Evolutionary conservation across 37 sponge, comb jelly and placozoan species (phyloP).

Genomic region (Cliona cf. orientalis): DNA sequence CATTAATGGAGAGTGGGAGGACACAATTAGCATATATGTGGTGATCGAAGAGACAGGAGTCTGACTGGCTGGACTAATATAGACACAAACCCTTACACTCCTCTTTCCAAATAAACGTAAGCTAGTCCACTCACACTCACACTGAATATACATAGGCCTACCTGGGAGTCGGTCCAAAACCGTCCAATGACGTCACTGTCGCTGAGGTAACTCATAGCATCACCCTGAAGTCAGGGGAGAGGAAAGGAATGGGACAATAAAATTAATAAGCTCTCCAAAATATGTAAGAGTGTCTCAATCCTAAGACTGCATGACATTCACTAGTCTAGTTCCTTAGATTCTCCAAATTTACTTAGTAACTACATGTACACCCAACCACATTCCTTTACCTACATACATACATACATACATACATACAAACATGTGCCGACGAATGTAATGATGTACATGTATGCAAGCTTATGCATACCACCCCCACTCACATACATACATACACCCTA

Average conservation of each 20-base stretch:
- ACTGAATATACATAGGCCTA: too few relatives aligned
- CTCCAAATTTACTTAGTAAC: background rate
- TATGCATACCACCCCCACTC: too few relatives aligned
- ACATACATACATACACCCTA: too few relatives aligned
- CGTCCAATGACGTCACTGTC: constrained; percentile 41
- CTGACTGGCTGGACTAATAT: too few relatives aligned
- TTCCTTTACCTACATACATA: constrained; percentile 15
- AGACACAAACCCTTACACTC: too few relatives aligned
- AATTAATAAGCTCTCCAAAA: too few relatives aligned
- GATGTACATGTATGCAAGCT: constrained; percentile 14
- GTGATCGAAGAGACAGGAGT: too few relatives aligned
- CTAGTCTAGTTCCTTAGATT: background rate
- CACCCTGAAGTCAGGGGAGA: constrained; percentile 11
- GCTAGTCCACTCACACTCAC: too few relatives aligned
- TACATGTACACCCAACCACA: constrained; percentile 8
- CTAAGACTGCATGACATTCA: background rate
- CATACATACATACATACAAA: background rate
- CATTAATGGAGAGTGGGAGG: too few relatives aligned
- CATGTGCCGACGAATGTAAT: constrained; percentile 14
- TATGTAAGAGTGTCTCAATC: too few relatives aligned
- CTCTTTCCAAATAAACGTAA: too few relatives aligned
- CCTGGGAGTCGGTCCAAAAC: constrained; percentile 45
- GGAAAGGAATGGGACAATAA: background rate
- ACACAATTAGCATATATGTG: too few relatives aligned
- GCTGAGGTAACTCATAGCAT: constrained; percentile 56